Evolutionary conservation across 2,113 vertebrate genomes (phyloP), one percentile per base, ranked within the genome.

Genomic region (Lepus europaeus): DNA sequence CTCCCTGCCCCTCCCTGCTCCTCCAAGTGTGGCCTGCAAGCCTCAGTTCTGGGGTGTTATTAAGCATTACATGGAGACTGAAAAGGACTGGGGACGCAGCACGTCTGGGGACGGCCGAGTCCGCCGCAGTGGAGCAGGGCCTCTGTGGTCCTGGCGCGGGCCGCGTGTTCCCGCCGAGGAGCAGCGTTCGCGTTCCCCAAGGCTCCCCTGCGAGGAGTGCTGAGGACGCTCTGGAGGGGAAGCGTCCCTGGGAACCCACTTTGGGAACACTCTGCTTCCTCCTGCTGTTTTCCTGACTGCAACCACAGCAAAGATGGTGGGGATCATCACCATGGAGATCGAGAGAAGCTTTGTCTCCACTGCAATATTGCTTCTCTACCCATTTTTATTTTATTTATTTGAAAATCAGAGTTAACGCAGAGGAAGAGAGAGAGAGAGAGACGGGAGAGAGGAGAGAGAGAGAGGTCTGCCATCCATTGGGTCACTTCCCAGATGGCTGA

Each of bases 251-350:
- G n/a, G 78, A 64, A 10, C 61, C 79, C 61, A 36, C 59, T 36
- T 64, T 63, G 61, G 49, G 17, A 73, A 39, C 45, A 23, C 14
- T 49, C 13, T 23, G 2, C 49, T 33, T 63, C 8, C 64, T 25
- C 13, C 17, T n/a, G 14, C 22, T 22, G 0, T 45, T 82, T 51
- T 79, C 64, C 51, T 33, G 16, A 11, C 5, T 19, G 31, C 1
- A 25, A 23, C 51, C 4, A 0, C 33, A 31, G 27, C 20, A 29
- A 36, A 29, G 22, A 64, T 33, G 9, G 0, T 0, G 49, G 73
- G 31, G 31, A 5, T 22, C 9, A 0, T 31, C 19, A 2, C 19
- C 2, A 1, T 27, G 12, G 3, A 31, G 29, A 1, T 31, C 16
- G 3, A 31, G 29, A 33, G 19, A 22, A 53, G 80, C 31, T 73